Evolutionary conservation across 1,140 invertebrate genomes (phyloP).

Genomic region (Leptinotarsa lineolata): DNA sequence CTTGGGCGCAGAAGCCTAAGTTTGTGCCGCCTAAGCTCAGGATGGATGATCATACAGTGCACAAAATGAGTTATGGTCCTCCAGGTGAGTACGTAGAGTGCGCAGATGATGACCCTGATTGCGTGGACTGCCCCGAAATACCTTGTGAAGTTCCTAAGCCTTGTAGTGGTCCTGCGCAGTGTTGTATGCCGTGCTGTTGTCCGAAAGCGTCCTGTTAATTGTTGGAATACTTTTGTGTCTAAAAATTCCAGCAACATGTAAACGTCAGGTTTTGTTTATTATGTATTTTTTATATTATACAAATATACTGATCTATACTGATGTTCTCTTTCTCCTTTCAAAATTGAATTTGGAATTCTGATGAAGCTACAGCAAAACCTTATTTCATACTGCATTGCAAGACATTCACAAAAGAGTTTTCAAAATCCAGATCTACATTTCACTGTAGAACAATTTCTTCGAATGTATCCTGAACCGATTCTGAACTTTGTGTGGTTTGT

Average conservation of each 20-base stretch:
- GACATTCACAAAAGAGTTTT: too few species aligned
- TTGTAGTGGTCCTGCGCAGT: slow-evolving; percentile 26
- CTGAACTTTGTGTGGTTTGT: too few species aligned
- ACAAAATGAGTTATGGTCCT: slow-evolving; percentile 58
- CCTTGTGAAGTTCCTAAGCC: slow-evolving; percentile 31
- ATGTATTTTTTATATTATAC: neutral
- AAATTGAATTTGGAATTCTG: too few species aligned
- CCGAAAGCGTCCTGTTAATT: slow-evolving; percentile 49
- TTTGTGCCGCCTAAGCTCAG: slow-evolving; percentile 54
- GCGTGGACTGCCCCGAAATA: slow-evolving; percentile 49
- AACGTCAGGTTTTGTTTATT: neutral
- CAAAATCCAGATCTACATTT: too few species aligned
- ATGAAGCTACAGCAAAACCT: too few species aligned
- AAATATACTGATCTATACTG: slow-evolving; percentile 5
- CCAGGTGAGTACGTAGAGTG: slow-evolving; percentile 59
- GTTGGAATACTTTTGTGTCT: neutral
- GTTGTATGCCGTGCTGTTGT: slow-evolving; percentile 49
- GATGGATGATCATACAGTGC: slow-evolving; percentile 57
- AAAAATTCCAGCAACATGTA: neutral
- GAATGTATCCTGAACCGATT: too few species aligned
- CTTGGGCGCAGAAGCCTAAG: slow-evolving; percentile 56
- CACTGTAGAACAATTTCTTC: too few species aligned
- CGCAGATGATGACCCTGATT: slow-evolving; percentile 51
- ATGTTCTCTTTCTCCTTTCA: neutral
- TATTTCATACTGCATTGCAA: too few species aligned